A percentile compares a stretch with the other conserved stretches of the same genome.
Evolutionary conservation across 1,140 invertebrate genomes (phyloP).

Genomic region (Heliothis subflexa): DNA sequence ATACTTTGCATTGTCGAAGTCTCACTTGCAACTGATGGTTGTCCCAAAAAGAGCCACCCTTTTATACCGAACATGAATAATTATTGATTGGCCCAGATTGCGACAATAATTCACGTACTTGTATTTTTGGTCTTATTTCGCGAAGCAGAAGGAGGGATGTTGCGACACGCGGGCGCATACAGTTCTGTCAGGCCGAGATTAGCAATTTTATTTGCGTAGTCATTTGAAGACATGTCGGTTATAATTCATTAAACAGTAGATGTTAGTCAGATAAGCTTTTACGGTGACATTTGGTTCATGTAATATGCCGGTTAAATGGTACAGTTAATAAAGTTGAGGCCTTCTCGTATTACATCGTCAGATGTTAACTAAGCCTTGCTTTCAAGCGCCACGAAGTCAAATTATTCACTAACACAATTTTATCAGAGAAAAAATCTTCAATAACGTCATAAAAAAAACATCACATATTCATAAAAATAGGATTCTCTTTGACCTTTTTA

Average conservation of each 20-base stretch:
- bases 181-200: constrained; percentile 20
- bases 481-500: background rate
- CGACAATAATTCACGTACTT: constrained; percentile 55
- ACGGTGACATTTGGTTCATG: background rate
- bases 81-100: constrained; percentile 57
- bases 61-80: constrained; percentile 62
- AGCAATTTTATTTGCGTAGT: constrained; percentile 20
- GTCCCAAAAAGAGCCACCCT: constrained; percentile 37
- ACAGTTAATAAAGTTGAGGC: too few species aligned
- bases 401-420: background rate
- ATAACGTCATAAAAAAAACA: background rate
- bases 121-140: constrained; percentile 54
- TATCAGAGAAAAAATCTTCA: background rate
- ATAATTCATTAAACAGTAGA: constrained; percentile 19
- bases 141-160: constrained; percentile 21
- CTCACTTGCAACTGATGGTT: constrained; percentile 57
- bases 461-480: background rate
- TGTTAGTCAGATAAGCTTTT: constrained; percentile 13
- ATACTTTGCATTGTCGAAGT: constrained; percentile 59
- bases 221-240: constrained; percentile 12
- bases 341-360: too few species aligned
- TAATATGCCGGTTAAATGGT: background rate
- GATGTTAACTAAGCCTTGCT: too few species aligned
- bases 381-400: background rate
- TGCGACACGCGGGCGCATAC: background rate